Percentiles rank a stretch among this genome's conserved stretches.
Evolutionary conservation across 2,113 vertebrate genomes (phyloP).

Genomic region (Prionailurus viverrinus): DNA sequence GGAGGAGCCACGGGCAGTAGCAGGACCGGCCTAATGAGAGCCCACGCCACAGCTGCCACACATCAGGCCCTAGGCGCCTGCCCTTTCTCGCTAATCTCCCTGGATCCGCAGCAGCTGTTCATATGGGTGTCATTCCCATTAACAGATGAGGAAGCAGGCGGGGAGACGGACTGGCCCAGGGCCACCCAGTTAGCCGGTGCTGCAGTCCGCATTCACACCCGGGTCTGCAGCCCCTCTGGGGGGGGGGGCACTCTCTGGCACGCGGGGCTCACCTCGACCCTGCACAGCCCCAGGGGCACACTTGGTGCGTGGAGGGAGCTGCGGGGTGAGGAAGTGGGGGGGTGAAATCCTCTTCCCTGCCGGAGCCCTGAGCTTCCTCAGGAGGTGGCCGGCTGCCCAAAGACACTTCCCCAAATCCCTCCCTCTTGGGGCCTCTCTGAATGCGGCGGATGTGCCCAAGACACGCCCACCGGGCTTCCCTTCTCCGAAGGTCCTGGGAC

Average conservation of each 20-base stretch:
- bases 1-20: neutral
- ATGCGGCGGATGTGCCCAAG: neutral
- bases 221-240: neutral
- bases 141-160: neutral
- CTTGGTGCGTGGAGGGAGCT: neutral
- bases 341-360: neutral
- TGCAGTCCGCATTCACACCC: neutral
- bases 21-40: neutral
- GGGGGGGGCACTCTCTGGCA: neutral
- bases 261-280: neutral
- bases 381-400: neutral
- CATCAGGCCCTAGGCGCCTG: neutral
- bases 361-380: neutral
- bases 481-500: neutral
- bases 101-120: neutral
- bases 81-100: neutral
- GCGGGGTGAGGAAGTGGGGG: neutral
- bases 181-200: neutral
- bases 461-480: neutral
- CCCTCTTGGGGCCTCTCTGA: neutral
- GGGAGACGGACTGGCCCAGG: neutral
- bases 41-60: neutral
- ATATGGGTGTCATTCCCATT: neutral
- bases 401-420: neutral
- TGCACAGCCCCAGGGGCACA: neutral